These are phyloP conservation scores for Andrena dorsata DNA, from an alignment of 2,888 invertebrate species.

Conservation along the genomic window DNA sequence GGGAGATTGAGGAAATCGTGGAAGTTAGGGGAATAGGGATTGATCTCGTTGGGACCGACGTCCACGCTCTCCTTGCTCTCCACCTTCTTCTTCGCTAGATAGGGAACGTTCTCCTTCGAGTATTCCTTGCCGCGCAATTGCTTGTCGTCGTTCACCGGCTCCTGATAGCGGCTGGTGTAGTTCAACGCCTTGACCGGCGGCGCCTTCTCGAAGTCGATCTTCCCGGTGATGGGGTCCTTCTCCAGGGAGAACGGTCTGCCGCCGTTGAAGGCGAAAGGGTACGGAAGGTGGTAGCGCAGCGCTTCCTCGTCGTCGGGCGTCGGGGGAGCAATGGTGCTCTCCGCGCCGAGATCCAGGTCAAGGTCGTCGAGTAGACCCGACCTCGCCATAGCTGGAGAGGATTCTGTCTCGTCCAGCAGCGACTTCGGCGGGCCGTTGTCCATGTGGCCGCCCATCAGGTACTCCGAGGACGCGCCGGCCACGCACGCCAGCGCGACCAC, in stretches of 20 bases:
- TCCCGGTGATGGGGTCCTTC: constrained; percentile 89
- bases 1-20: constrained; percentile 90
- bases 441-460: constrained; percentile 80
- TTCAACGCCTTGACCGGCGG: constrained; percentile 80
- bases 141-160: constrained; percentile 34
- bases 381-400: constrained; percentile 63
- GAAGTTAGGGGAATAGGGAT: constrained; percentile 88
- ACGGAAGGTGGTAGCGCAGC: constrained; percentile 80
- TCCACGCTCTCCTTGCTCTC: constrained; percentile 63
- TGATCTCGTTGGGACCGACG: constrained; percentile 88
- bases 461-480: constrained; percentile 55
- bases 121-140: constrained; percentile 6
- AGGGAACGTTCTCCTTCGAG: background rate
- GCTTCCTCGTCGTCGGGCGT: constrained; percentile 62
- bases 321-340: constrained; percentile 72
- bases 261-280: constrained; percentile 87
- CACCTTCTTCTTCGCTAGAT: constrained; percentile 47
- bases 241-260: constrained; percentile 90
- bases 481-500: constrained; percentile 46
- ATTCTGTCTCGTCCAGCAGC: constrained; percentile 43
- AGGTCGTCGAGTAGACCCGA: constrained; percentile 73
- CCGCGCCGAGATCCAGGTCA: constrained; percentile 78
- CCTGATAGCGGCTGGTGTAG: constrained; percentile 72
- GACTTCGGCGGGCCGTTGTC: constrained; percentile 72
- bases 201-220: constrained; percentile 87